Evolutionary conservation across 2,888 invertebrate species (phyloP), one percentile per base, ranked within the genome.

Genomic region (Trilocha varians): DNA sequence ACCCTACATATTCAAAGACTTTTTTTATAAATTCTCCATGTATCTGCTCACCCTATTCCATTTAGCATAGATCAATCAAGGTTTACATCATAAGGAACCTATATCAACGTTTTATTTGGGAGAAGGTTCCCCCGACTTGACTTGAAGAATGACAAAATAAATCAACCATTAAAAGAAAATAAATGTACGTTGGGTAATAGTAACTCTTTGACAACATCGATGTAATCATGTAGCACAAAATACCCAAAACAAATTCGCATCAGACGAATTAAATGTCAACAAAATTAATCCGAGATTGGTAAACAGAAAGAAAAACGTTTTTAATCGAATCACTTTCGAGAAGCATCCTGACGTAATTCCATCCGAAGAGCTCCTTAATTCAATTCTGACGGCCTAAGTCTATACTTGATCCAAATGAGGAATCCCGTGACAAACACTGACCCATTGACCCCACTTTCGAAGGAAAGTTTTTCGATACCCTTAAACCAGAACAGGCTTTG

Each of bases 401-500:
- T 47, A 55, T 53, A 55, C 44, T 59, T 43, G 37, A 52, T 50
- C 52, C 52, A 52, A 59, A 59, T 55, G 56, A 55, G 55, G 46
- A 48, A 48, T 50, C 49, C 43, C 36, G 42, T 42, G 46, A 52
- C 56, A 57, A 55, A 60, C 48, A 56, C 50, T 60, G 49, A 48
- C 52, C 53, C 52, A 43, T 44, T 50, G 59, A 55, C 59, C 57
- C 52, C 45, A 35, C 44, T 61, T 58, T 56, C 42, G 40, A 36
- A 35, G 36, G 46, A 40, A 36, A 41, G 42, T 47, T 47, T 47
- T 49, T 34, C 36, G 15, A 9, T 32, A 44, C 41, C 43, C 43
- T 37, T 53, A 49, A 60, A 48, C 45, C 45, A 43, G 45, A 48
- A 57, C 50, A 49, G 53, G 57, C 62, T 65, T 68, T 62, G 61